These are phyloP conservation scores for Papilio aristodemus DNA, from an alignment of 1,140 invertebrate genomes.

Conservation along the genomic window DNA sequence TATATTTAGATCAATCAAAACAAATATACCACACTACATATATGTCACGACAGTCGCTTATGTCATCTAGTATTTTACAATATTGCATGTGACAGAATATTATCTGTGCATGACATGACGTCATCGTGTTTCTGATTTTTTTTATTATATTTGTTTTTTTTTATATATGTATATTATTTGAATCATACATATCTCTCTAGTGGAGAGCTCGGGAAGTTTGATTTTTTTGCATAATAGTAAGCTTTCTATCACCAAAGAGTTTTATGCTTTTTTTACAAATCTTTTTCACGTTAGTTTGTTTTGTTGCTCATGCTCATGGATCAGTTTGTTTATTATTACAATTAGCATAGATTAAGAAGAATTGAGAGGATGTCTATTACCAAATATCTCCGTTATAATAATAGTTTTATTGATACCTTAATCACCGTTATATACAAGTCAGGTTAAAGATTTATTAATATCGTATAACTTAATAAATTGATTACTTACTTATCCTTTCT, in stretches of 20 bases:
- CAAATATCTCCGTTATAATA: too few relatives aligned
- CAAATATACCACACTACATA: slow-evolving; percentile 2
- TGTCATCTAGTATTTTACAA: slow-evolving; percentile 28
- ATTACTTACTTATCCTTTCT: neutral
- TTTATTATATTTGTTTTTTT: slow-evolving; percentile 56
- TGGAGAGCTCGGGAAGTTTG: slow-evolving; percentile 79
- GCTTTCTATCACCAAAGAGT: slow-evolving; percentile 66
- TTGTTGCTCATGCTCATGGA: slow-evolving; percentile 17
- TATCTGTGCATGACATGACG: slow-evolving; percentile 64
- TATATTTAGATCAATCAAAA: neutral
- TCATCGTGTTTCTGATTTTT: slow-evolving; percentile 59
- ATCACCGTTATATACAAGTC: too few relatives aligned
- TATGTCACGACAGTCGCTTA: slow-evolving; percentile 19
- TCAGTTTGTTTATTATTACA: slow-evolving; percentile 1
- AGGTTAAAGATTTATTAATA: too few relatives aligned
- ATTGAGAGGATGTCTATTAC: too few relatives aligned
- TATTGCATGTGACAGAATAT: slow-evolving; percentile 73
- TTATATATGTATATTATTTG: slow-evolving; percentile 47
- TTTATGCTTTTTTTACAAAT: slow-evolving; percentile 59
- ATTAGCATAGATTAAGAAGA: neutral
- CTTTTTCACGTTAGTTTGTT: neutral
- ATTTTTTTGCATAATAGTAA: slow-evolving; percentile 57
- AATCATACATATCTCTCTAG: slow-evolving; percentile 67
- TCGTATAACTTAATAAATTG: too few relatives aligned
- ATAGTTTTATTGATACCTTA: too few relatives aligned